These are phyloP conservation scores for Xerus rutilus DNA, from an alignment of 2,797 vertebrate genomes.

Conservation along the genomic window DNA sequence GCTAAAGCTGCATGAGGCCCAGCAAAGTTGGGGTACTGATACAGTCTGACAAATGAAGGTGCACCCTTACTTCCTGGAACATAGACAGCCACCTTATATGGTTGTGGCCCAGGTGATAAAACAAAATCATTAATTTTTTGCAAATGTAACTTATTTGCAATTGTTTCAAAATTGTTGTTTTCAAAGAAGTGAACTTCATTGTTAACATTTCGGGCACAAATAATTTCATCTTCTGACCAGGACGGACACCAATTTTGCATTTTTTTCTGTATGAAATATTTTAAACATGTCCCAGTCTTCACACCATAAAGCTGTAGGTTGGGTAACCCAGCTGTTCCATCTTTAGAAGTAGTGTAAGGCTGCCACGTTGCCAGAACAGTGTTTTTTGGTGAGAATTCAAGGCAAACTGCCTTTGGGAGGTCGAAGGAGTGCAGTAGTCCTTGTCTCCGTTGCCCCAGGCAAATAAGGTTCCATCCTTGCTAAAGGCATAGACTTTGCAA, in stretches of 20 bases:
- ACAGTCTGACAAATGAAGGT: conserved; percentile 96
- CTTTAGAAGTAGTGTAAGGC: conserved; percentile 92
- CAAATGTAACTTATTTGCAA: conserved; percentile 96
- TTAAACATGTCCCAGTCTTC: conserved; percentile 91
- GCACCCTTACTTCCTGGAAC: conserved; percentile 96
- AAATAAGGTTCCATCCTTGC: conserved; percentile 94
- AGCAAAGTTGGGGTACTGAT: conserved; percentile 95
- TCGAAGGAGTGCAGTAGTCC: conserved; percentile 90
- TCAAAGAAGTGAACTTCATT: conserved; percentile 99
- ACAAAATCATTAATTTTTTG: conserved; percentile 96
- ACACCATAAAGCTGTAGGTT: conserved; percentile 95
- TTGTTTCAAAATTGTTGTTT: conserved; percentile 94
- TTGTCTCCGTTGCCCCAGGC: conserved; percentile 95
- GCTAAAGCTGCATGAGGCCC: conserved; percentile 93
- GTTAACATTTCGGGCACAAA: conserved; percentile 95
- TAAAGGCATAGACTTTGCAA: conserved; percentile 92
- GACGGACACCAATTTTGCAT: conserved; percentile 95
- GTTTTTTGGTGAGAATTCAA: conserved; percentile 94
- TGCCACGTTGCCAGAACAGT: conserved; percentile 95
- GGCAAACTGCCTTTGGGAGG: conserved; percentile 92
- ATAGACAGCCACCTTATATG: conserved; percentile 95
- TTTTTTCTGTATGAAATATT: conserved; percentile 97
- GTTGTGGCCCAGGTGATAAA: conserved; percentile 94
- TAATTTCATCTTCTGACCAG: conserved; percentile 96
- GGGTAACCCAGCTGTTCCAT: conserved; percentile 92